Conservation (phyloP, 2,113 vertebrate species). For the Ovis aries region DNA sequence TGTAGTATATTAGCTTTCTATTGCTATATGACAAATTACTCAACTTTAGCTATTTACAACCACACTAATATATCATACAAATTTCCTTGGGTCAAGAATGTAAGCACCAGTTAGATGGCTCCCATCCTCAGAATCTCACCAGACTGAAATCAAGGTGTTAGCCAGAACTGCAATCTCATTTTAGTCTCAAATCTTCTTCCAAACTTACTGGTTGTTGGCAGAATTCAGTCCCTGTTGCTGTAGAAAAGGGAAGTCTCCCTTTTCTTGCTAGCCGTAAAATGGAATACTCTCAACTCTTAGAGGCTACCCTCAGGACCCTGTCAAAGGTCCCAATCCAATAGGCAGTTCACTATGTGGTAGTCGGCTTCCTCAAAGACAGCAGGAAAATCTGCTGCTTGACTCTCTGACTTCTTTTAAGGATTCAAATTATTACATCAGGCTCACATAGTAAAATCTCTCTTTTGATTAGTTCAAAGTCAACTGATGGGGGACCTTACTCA, state of each 20-base stretch:
- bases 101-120: not conserved
- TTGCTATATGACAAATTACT: not conserved
- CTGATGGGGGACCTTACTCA: not conserved
- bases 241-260: not conserved
- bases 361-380: not conserved
- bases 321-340: rapidly evolving
- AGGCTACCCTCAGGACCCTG: not conserved
- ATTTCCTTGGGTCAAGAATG: not conserved
- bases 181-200: not conserved
- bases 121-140: not conserved
- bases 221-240: not conserved
- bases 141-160: not conserved
- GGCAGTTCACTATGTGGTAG: not conserved
- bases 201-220: not conserved
- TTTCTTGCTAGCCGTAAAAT: not conserved
- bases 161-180: not conserved
- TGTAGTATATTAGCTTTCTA: not conserved
- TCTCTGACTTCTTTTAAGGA: not conserved
- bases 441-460: not conserved
- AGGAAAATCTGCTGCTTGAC: not conserved
- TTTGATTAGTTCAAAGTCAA: not conserved
- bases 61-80: not conserved
- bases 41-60: not conserved
- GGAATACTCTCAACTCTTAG: not conserved
- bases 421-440: not conserved